phyloP scores from a whole-genome alignment of 2,797 vertebrate genomes.

The Syngnathus rostellatus region DNA sequence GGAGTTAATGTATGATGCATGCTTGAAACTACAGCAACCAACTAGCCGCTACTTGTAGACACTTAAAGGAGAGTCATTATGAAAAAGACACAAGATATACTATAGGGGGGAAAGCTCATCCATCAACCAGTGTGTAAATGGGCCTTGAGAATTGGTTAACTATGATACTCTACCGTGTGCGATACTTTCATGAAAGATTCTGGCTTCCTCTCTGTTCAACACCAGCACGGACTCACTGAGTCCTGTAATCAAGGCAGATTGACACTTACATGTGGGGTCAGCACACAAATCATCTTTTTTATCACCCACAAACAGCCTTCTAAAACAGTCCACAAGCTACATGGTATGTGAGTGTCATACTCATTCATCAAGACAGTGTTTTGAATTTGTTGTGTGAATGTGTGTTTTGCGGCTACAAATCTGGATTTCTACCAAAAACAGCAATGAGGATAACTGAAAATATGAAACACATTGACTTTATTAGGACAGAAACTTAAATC shows the following conservation, averaged over 20 bases:
- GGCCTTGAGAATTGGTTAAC: constrained; percentile 31
- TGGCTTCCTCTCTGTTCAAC: constrained; percentile 73
- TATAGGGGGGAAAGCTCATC: constrained; percentile 21
- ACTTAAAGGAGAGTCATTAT: constrained; percentile 35
- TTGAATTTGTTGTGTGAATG: not conserved
- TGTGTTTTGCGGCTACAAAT: not conserved
- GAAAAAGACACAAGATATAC: constrained; percentile 27
- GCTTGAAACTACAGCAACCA: constrained; percentile 37
- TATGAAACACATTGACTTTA: constrained; percentile 59
- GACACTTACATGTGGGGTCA: constrained; percentile 50
- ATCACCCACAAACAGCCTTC: constrained; percentile 7
- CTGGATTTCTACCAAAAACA: constrained; percentile 46
- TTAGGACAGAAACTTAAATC: constrained; percentile 56
- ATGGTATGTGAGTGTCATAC: not conserved
- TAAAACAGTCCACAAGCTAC: constrained; percentile 6
- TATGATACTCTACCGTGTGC: constrained; percentile 72
- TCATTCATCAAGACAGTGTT: not conserved
- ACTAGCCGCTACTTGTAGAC: constrained; percentile 29
- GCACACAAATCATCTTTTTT: constrained; percentile 21
- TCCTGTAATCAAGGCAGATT: constrained; percentile 70
- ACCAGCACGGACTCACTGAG: constrained; percentile 71
- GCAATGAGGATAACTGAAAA: constrained; percentile 48
- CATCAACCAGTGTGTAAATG: constrained; percentile 13
- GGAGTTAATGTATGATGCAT: constrained; percentile 42
- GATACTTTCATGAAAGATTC: constrained; percentile 73